Percentiles rank a stretch among this genome's conserved stretches.
These are phyloP conservation scores for Sylvicola cinctus DNA, from an alignment of 2,888 invertebrate species.

Conservation along the genomic window DNA sequence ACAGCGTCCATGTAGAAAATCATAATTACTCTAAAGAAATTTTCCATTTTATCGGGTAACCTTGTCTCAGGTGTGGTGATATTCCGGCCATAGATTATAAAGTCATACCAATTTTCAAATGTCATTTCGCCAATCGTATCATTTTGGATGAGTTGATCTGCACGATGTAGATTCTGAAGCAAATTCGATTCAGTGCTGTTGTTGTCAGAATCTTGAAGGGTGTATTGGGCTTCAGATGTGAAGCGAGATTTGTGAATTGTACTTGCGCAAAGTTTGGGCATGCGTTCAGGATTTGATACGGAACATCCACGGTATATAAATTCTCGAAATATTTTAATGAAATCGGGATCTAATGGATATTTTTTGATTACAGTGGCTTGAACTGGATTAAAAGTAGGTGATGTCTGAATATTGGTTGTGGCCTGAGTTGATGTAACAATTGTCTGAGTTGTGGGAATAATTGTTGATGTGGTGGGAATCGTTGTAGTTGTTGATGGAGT, in stretches of 20 bases:
- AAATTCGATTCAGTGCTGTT: slow-evolving; percentile 2
- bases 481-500: background rate
- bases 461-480: no score
- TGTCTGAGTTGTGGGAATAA: no score
- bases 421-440: no score
- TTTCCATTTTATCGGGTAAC: slow-evolving; percentile 6
- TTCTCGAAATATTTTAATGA: no score
- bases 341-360: no score
- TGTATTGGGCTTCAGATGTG: no score
- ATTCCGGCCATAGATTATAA: slow-evolving; percentile 7
- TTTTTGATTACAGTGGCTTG: no score
- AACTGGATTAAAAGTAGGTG: background rate
- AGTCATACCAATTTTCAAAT: slow-evolving; percentile 10
- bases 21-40: slow-evolving; percentile 10
- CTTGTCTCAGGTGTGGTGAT: background rate
- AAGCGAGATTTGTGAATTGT: no score
- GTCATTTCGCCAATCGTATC: slow-evolving; percentile 3
- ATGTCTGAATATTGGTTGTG: slow-evolving; percentile 3
- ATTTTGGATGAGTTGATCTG: slow-evolving; percentile 1
- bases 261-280: no score
- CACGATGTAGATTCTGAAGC: background rate
- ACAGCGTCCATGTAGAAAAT: slow-evolving; percentile 10
- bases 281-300: no score
- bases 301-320: no score
- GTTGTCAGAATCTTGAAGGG: slow-evolving; percentile 1